A percentile compares a stretch with the other conserved stretches of the same genome.
phyloP scores from a whole-genome alignment of 53 echinoderm and acorn worm genomes.

The Actinopyga echinites region DNA sequence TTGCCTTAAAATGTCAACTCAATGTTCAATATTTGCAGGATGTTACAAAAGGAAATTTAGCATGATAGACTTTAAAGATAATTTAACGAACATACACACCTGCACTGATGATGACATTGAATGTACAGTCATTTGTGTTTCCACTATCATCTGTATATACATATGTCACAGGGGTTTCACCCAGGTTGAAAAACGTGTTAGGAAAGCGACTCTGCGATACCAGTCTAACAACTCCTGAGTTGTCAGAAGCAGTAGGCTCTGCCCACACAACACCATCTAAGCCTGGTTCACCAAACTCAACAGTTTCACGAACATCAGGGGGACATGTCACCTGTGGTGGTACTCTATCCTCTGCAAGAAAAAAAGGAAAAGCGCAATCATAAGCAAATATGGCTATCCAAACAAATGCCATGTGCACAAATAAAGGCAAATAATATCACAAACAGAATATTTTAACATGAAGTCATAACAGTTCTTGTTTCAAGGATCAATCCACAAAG shows the following conservation, averaged over 20 bases:
- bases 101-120: conserved; percentile 15
- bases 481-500: too few relatives aligned
- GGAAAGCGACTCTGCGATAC: conserved; percentile 26
- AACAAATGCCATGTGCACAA: too few relatives aligned
- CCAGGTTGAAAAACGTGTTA: conserved; percentile 13
- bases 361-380: background rate
- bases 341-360: conserved; percentile 29
- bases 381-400: too few relatives aligned
- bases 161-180: conserved; percentile 9
- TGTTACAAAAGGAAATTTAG: too few relatives aligned
- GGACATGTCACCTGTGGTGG: conserved; percentile 46
- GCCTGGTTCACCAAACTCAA: conserved; percentile 28
- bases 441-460: too few relatives aligned
- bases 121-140: background rate
- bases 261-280: conserved; percentile 23
- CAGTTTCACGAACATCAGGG: background rate
- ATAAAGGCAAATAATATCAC: too few relatives aligned
- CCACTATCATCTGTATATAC: background rate
- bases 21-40: too few relatives aligned
- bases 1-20: too few relatives aligned
- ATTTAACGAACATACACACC: background rate
- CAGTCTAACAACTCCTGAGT: conserved; percentile 45
- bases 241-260: conserved; percentile 48
- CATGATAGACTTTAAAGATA: background rate
- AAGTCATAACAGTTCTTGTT: too few relatives aligned